phyloP scores from a whole-genome alignment of 2,113 vertebrate genomes.

The Rhinichthys klamathensis region DNA sequence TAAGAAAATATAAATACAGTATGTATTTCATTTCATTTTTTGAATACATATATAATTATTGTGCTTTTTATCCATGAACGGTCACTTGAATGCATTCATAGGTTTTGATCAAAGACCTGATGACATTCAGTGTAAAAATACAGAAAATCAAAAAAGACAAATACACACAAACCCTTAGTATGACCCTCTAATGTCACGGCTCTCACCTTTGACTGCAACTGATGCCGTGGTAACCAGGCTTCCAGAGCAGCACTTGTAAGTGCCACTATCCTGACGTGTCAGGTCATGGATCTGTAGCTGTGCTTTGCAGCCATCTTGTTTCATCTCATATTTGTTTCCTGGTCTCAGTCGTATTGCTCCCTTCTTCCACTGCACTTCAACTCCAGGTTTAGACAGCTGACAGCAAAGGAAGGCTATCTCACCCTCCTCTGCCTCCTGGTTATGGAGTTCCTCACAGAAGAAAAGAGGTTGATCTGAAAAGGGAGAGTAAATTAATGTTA shows the following conservation, averaged over 20 bases:
- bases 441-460: conserved; percentile 83
- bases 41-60: not conserved
- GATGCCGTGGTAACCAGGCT: conserved; percentile 67
- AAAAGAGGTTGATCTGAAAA: conserved; percentile 52
- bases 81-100: not conserved
- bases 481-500: not conserved
- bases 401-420: conserved; percentile 81
- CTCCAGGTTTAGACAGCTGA: conserved; percentile 79
- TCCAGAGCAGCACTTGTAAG: conserved; percentile 73
- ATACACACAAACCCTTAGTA: not conserved
- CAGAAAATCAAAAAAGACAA: not conserved
- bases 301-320: conserved; percentile 70
- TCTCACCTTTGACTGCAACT: conserved; percentile 75
- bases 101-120: not conserved
- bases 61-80: not conserved
- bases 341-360: conserved; percentile 75
- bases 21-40: not conserved
- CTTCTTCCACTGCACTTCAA: conserved; percentile 83
- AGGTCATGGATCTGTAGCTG: conserved; percentile 80
- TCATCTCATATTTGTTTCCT: conserved; percentile 76
- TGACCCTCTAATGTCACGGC: not conserved
- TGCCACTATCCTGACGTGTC: conserved; percentile 73
- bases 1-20: not conserved
- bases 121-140: not conserved
- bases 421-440: conserved; percentile 82